phyloP scores from a whole-genome alignment of 2,888 invertebrate genomes.

The Heliconius hortense region DNA sequence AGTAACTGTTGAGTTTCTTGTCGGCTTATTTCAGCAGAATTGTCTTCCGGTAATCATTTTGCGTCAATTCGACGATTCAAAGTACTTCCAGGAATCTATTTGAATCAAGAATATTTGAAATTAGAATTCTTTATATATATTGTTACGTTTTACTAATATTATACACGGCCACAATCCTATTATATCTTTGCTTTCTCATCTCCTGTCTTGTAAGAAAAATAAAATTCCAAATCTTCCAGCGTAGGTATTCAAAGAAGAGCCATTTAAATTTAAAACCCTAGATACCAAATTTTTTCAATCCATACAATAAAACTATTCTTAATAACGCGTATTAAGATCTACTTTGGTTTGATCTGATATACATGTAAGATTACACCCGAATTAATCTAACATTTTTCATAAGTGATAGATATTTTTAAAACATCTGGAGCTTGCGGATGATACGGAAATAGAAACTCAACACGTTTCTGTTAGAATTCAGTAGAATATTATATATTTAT shows the following conservation, averaged over 20 bases:
- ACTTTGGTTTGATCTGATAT: slow-evolving; percentile 45
- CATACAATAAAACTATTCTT: slow-evolving; percentile 20
- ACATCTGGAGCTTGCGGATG: slow-evolving; percentile 56
- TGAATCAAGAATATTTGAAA: background rate
- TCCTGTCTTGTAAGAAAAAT: background rate
- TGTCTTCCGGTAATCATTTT: too few relatives aligned
- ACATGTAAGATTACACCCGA: slow-evolving; percentile 58
- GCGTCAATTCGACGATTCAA: background rate
- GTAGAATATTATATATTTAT: slow-evolving; percentile 18
- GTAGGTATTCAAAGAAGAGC: background rate
- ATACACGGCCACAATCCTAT: background rate
- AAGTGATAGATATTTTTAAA: slow-evolving; percentile 66
- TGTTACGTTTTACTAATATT: background rate
- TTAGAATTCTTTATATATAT: background rate
- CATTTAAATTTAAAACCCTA: background rate
- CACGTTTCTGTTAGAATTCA: slow-evolving; percentile 28
- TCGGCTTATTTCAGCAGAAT: too few relatives aligned
- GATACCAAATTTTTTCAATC: background rate
- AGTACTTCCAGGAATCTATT: too few relatives aligned
- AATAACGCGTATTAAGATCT: slow-evolving; percentile 45
- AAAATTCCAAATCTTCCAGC: background rate
- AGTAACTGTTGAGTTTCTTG: too few relatives aligned
- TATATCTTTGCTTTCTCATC: background rate
- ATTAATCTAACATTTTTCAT: slow-evolving; percentile 60
- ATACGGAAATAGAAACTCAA: slow-evolving; percentile 52